Evolutionary conservation across 1,140 invertebrate species (phyloP), one percentile per base, ranked within the genome.

Genomic region (Rhyzopertha dominica): DNA sequence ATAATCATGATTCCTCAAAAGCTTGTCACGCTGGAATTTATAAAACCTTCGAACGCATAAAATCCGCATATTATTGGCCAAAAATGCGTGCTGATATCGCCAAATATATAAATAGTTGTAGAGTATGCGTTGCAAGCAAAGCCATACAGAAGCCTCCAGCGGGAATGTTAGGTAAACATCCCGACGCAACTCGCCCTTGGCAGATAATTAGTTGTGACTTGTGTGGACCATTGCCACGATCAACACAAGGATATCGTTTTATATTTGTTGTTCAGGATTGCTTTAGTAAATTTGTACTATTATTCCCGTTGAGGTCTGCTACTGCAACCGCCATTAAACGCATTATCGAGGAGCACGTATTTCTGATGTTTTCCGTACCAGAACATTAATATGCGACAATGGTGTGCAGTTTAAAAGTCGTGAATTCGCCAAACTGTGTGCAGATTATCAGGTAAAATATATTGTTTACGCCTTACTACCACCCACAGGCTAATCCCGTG

Each of bases 261-360:
- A 50, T 68, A 10, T 25, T 70, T 3, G 61, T 67, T 1, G 37
- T 65, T 8, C 37, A 44, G 20, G 61, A 67, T 22, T 16, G 34
- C 28, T 43, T 51, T 26, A 43, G 28, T 7, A 43, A 54, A 32
- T 40, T 36, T 36, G 4, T 7, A 19, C 24, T 45, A 18, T 45
- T 45, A 4, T 45, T 45, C 26, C 43, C 35, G 7, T 25, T 45
- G 8, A 16, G 43, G 5, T 12, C 7, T 12, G 43, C 34, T 13
- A 40, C n/a, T 8, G 32, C 43, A 9, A 43, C 9, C 8, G 28
- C 12, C 9, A 14, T 45, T 8, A 19, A 19, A n/a, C 32, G 23
- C 8, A 10, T 25, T 22, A 26, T 45, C 4, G 43, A 45, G 19
- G 22, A 45, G 24, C 18, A 45, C 19, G 36, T 45, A 16, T 45